phyloP scores from a whole-genome alignment of 2,888 invertebrate species.

The Cremastobaeus sp. region DNA sequence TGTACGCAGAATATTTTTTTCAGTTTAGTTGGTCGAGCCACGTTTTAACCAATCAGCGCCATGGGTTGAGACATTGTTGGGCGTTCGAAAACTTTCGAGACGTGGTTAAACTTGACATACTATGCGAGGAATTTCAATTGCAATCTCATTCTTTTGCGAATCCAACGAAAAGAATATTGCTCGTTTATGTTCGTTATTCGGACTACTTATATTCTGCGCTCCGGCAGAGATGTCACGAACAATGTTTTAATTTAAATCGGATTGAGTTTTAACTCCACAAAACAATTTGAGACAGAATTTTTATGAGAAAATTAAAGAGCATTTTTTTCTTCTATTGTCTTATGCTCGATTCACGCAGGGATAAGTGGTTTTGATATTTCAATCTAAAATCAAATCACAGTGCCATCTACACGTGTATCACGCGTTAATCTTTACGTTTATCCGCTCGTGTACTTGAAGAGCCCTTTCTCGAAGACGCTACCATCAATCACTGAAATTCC shows the following conservation, averaged over 20 bases:
- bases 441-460: not conserved
- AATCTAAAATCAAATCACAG: no score
- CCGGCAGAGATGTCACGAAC: conserved; percentile 1
- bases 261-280: conserved; percentile 4
- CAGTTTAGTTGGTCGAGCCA: conserved; percentile 44
- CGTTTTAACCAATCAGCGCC: conserved; percentile 65
- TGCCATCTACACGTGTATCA: conserved; percentile 1
- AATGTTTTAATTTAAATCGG: conserved; percentile 22
- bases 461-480: not conserved
- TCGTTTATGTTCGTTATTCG: not conserved
- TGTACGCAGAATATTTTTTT: conserved; percentile 16
- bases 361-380: no score
- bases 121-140: conserved; percentile 63
- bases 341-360: no score
- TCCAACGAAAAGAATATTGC: conserved; percentile 12
- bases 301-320: no score
- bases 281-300: conserved; percentile 10
- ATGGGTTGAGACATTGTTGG: conserved; percentile 61
- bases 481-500: conserved; percentile 44
- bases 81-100: conserved; percentile 64
- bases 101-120: conserved; percentile 51
- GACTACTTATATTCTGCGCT: not conserved
- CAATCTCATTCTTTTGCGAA: conserved; percentile 53
- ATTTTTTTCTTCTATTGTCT: no score
- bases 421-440: conserved; percentile 3